Percentiles rank a stretch among this genome's conserved stretches.
Conservation (phyloP, 2,888 invertebrate genomes). For the Copidosoma aretas region DNA sequence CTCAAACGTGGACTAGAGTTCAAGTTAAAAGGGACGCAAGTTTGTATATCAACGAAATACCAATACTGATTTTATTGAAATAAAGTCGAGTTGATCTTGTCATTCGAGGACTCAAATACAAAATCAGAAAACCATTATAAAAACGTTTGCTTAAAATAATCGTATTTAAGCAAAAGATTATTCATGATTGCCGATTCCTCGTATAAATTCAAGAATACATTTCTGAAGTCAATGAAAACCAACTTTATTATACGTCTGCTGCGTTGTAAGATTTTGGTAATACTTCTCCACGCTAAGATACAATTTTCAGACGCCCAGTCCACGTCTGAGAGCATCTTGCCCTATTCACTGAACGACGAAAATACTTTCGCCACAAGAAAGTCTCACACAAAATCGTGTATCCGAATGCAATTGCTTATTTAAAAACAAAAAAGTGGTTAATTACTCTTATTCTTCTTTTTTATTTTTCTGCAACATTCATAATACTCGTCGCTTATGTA, state of each 20-base stretch:
- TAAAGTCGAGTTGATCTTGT: too few relatives aligned
- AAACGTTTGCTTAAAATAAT: too few relatives aligned
- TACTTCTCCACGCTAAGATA: conserved; percentile 27
- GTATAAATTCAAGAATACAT: too few relatives aligned
- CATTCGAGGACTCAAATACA: too few relatives aligned
- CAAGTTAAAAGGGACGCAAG: background rate
- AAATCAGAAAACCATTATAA: too few relatives aligned
- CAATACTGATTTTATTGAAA: background rate
- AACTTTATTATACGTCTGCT: too few relatives aligned
- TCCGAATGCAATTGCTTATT: conserved; percentile 18
- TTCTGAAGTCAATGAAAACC: too few relatives aligned
- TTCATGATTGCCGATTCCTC: too few relatives aligned
- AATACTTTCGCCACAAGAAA: conserved; percentile 25
- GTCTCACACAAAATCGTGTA: conserved; percentile 6
- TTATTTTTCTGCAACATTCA: conserved; percentile 34
- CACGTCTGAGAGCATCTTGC: conserved; percentile 30
- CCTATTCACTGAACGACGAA: background rate
- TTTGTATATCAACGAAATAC: background rate
- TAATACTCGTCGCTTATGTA: conserved; percentile 39
- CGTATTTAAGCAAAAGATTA: too few relatives aligned
- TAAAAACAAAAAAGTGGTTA: conserved; percentile 5
- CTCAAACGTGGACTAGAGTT: conserved; percentile 32
- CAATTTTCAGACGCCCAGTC: conserved; percentile 22
- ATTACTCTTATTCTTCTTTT: background rate
- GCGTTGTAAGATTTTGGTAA: conserved; percentile 28